A percentile compares a stretch with the other conserved stretches of the same genome.
These are phyloP conservation scores for Temnopleurus reevesii DNA, from an alignment of 53 echinoderm and acorn worm species.

Conservation along the genomic window DNA sequence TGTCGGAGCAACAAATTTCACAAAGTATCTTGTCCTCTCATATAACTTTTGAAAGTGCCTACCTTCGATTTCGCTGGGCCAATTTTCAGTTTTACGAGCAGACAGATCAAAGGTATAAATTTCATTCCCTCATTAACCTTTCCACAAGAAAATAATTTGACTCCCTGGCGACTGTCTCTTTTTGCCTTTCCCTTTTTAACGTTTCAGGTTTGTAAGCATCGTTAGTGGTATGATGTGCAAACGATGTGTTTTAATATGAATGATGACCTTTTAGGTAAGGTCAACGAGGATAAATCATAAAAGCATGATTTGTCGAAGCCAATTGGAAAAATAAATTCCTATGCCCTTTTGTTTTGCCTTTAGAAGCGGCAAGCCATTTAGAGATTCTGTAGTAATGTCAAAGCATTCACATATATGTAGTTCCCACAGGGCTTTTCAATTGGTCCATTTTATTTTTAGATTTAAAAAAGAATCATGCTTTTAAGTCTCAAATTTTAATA, in stretches of 20 bases:
- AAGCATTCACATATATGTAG: too few species aligned
- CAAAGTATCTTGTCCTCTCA: background rate
- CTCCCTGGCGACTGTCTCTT: background rate
- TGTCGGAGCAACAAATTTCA: background rate
- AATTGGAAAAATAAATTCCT: too few species aligned
- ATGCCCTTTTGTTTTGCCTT: too few species aligned
- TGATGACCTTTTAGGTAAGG: background rate
- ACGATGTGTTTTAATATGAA: background rate
- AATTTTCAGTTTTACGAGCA: constrained; percentile 30
- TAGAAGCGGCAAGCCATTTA: too few species aligned
- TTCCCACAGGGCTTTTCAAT: too few species aligned
- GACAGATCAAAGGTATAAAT: constrained; percentile 11
- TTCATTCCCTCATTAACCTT: constrained; percentile 25
- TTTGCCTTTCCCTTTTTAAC: background rate
- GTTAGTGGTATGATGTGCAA: background rate
- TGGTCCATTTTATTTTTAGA: too few species aligned
- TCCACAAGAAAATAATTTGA: constrained; percentile 9
- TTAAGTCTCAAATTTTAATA: too few species aligned
- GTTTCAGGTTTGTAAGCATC: background rate
- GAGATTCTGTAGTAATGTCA: too few species aligned
- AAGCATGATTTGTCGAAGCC: too few species aligned
- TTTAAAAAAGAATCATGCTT: too few species aligned
- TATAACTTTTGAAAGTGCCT: background rate
- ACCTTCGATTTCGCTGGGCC: background rate
- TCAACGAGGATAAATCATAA: background rate